Base-by-base conservation (phyloP, 1,140 invertebrate genomes). In the Brachionus manjavacas region DNA sequence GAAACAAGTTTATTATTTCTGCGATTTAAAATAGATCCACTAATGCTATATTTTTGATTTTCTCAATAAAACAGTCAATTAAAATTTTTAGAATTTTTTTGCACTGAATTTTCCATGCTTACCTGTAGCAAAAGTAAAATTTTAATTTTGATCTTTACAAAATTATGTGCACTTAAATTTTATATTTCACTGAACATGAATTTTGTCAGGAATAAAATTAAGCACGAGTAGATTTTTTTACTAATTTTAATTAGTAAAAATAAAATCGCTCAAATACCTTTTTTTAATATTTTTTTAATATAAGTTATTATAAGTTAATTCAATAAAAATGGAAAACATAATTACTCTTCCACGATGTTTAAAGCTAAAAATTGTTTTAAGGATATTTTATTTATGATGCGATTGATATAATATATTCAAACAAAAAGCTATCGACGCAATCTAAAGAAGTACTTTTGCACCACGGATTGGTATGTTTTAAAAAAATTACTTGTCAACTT, bases 331-430 rank as follows among this genome's bases (percentile, higher is more conserved):
- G 6, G 16, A 16, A 72, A 52, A 46, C 14, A 72, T 31, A 16
- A 46, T 39, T 72, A 46, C 28, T 72, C 70, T 9, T 23, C 20
- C 35, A 16, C 35, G 66, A 31, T 41, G n/a, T 72, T 72, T 39
- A 16, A 25, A 16, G 16, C 23, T 16, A 16, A 39, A n/a, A 52
- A 31, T 64, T 80, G n/a, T 20, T 41, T 76, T 20, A 9, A 81
- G 79, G 79, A 23, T 81, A 81, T 64, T 81, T 81, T 25, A 64
- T 81, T 4, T 81, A 81, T 35, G 79, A 81, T 68, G 79, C 79
- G 2, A 41, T 68, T 35, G 79, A 81, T 46, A 81, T 81, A 20
- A 23, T 81, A 43, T 41, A 81, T 46, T 64, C 79, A 60, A 81
- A 68, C 25, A 64, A 81, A 39, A 81, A 60, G 12, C 52, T 81